Base-by-base conservation (phyloP, 2,888 invertebrate genomes). In the Imbricaverruca yamaguchii region DNA sequence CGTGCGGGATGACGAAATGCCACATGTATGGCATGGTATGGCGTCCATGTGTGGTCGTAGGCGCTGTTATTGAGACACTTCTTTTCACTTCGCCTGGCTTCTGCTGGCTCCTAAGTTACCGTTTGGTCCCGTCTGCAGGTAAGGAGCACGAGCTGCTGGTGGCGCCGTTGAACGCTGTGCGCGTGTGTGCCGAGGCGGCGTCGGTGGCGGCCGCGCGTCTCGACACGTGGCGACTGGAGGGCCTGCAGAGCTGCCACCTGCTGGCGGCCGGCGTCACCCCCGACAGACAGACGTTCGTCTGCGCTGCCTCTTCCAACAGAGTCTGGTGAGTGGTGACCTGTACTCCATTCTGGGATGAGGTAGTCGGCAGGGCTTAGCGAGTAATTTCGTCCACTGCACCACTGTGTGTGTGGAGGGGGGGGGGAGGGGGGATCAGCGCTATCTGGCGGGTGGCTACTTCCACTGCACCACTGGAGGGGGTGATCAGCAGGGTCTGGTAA, bases 121-220 rank as follows among this genome's bases (percentile, higher is more conserved):
- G 81, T 74, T 80, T 4, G 1, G 67, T 25, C 9, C 18, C 80
- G 55, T 55, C 77, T 81, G 0, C 82, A 85, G 90, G 91, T 1
- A 87, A 89, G 69, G 90, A 90, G 10, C 89, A 90, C 82, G 88
- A 88, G 57, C 86, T 92, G 25, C 90, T 91, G n/a, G 89, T 89
- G 63, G 91, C 91, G 84, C 90, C 91, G 85, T 87, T 91, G 63
- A 89, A 91, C 18, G 90, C 91, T 84, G 85, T 92, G 81, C 89
- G 89, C 80, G 90, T 89, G 80, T 88, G 87, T 81, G 89, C 88
- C 0, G 84, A 88, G 74, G 89, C 89, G n/a, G 88, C 87, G 1
- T 88, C 88, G 80, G 88, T 88, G 82, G 87, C 88, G 0, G 85
- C 87, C 79, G 89, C 89, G 18, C 87, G 87, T 13, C 86, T 89